phyloP scores from a whole-genome alignment of 2,113 vertebrate species.

The Poecilia latipinna region DNA sequence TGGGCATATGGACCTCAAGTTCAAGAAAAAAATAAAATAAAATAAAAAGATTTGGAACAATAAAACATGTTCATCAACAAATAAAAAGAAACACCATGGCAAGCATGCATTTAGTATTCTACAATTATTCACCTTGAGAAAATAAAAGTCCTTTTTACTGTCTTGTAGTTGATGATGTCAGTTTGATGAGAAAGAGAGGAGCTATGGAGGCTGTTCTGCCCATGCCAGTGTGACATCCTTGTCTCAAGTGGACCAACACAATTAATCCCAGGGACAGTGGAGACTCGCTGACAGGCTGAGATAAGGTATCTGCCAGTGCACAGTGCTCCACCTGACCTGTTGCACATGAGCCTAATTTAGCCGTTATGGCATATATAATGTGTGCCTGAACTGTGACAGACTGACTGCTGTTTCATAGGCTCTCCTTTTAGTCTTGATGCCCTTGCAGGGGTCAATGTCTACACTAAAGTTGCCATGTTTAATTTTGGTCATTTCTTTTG shows the following conservation, averaged over 20 bases:
- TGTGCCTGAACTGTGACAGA: conserved; percentile 17
- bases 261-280: conserved; percentile 68
- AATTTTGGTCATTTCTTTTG: conserved; percentile 16
- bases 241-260: conserved; percentile 71
- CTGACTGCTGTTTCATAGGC: conserved; percentile 1
- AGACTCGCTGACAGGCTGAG: conserved; percentile 68
- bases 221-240: conserved; percentile 55
- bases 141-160: conserved; percentile 18
- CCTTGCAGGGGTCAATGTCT: conserved; percentile 7
- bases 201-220: conserved; percentile 44
- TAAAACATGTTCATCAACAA: conserved; percentile 1
- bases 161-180: conserved; percentile 30
- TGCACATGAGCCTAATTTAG: conserved; percentile 50
- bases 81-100: background rate
- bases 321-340: conserved; percentile 54
- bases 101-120: conserved; percentile 3
- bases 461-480: conserved; percentile 2
- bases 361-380: conserved; percentile 50
- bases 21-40: too few species aligned
- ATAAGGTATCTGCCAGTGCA: conserved; percentile 64
- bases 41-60: background rate
- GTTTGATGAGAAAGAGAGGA: background rate
- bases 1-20: too few species aligned
- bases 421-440: background rate
- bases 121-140: conserved; percentile 2